Evolutionary conservation across 2,113 vertebrate genomes (phyloP).

Genomic region (Podarcis cretensis): DNA sequence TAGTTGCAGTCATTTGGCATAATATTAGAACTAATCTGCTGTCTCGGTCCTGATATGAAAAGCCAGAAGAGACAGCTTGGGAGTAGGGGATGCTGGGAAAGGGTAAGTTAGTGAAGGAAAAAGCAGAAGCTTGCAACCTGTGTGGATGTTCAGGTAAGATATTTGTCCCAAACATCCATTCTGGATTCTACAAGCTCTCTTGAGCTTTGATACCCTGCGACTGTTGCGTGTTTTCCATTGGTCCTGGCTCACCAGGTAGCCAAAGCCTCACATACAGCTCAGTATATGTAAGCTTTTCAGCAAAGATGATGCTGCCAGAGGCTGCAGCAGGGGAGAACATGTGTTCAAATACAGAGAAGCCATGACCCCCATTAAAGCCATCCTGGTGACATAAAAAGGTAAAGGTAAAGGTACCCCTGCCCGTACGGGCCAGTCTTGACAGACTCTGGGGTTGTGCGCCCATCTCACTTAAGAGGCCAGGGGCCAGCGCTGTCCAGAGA

Average conservation of each 20-base stretch:
- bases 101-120: background rate
- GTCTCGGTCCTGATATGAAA: background rate
- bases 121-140: background rate
- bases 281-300: background rate
- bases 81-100: background rate
- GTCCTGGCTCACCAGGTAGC: background rate
- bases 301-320: background rate
- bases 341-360: fast-evolving
- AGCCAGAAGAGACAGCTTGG: constrained; percentile 51
- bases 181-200: fast-evolving
- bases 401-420: no score
- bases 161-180: fast-evolving
- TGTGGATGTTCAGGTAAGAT: background rate
- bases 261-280: fast-evolving
- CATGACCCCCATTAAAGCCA: background rate
- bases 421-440: no score
- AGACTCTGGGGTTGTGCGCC: no score
- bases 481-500: no score
- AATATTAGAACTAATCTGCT: constrained; percentile 58
- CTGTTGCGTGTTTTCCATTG: background rate
- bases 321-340: background rate
- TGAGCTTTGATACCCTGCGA: background rate
- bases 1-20: constrained; percentile 58
- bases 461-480: no score
- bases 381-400: background rate